Conservation (phyloP, 2,113 vertebrate species). For the Prunella fulvescens region DNA sequence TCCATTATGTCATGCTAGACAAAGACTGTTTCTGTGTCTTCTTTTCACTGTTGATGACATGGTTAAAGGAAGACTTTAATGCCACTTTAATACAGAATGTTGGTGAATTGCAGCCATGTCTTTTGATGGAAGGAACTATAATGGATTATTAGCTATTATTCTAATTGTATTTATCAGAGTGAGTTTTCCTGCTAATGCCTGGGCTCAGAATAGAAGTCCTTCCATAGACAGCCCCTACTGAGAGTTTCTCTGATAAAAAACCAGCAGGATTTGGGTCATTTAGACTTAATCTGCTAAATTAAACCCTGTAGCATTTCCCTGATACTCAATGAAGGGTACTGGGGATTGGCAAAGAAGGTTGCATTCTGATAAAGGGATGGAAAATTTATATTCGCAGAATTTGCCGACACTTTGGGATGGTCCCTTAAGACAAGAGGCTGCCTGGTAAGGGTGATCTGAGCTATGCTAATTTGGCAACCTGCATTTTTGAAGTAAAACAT, state of each 20-base stretch:
- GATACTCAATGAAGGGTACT: background rate
- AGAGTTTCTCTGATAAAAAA: constrained; percentile 7
- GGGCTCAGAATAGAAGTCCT: background rate
- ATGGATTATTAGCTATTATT: background rate
- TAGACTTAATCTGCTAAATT: constrained; percentile 13
- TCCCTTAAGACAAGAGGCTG: constrained; percentile 36
- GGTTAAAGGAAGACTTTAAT: background rate
- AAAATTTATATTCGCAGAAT: background rate
- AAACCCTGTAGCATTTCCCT: constrained; percentile 6
- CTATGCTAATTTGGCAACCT: constrained; percentile 49
- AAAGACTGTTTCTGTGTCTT: background rate
- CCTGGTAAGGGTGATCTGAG: constrained; percentile 34
- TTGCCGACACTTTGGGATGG: background rate
- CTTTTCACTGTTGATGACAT: background rate
- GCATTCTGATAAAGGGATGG: background rate
- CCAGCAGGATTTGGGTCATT: background rate
- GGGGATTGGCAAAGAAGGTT: background rate
- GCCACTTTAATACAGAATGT: background rate
- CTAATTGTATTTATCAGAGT: background rate
- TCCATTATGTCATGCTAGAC: background rate
- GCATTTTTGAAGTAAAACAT: constrained; percentile 54
- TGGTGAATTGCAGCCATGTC: background rate
- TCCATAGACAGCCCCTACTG: background rate
- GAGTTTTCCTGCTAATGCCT: background rate
- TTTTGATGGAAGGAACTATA: background rate